Evolutionary conservation across 2,113 vertebrate genomes (phyloP).

Genomic region (Trichomycterus rosablanca): DNA sequence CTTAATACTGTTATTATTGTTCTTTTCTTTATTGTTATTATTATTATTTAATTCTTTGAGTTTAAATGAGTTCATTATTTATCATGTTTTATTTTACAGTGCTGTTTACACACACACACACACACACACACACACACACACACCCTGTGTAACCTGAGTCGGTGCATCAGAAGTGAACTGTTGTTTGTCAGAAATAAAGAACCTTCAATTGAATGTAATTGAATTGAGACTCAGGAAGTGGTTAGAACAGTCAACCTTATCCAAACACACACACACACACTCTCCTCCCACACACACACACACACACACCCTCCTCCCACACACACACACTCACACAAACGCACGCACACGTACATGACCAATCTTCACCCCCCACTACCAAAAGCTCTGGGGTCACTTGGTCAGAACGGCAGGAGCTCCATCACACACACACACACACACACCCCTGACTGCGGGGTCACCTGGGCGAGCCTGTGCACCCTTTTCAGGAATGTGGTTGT

Average conservation of each 20-base stretch:
- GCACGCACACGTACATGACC: neutral
- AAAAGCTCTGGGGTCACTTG: conserved; percentile 19
- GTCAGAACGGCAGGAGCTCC: conserved; percentile 13
- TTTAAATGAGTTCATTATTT: too few species aligned
- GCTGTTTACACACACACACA: too few species aligned
- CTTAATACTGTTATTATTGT: too few species aligned
- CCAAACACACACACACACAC: conserved; percentile 1
- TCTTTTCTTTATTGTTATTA: too few species aligned
- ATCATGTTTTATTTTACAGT: too few species aligned
- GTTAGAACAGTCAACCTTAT: conserved; percentile 1
- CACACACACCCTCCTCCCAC: neutral
- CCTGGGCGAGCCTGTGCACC: conserved; percentile 34
- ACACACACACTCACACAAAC: neutral
- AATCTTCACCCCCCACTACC: conserved; percentile 7
- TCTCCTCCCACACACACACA: neutral
- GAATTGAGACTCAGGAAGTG: conserved; percentile 9
- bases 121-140: too few species aligned
- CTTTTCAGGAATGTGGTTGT: conserved; percentile 40
- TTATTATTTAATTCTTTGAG: too few species aligned
- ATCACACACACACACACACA: neutral
- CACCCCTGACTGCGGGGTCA: conserved; percentile 36
- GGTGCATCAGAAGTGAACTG: too few species aligned
- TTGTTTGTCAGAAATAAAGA: too few species aligned
- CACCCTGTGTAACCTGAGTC: too few species aligned
- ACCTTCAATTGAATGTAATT: too few species aligned